Evolutionary conservation across 2,888 invertebrate genomes (phyloP).

Genomic region (Macrosoma leucophasiata): DNA sequence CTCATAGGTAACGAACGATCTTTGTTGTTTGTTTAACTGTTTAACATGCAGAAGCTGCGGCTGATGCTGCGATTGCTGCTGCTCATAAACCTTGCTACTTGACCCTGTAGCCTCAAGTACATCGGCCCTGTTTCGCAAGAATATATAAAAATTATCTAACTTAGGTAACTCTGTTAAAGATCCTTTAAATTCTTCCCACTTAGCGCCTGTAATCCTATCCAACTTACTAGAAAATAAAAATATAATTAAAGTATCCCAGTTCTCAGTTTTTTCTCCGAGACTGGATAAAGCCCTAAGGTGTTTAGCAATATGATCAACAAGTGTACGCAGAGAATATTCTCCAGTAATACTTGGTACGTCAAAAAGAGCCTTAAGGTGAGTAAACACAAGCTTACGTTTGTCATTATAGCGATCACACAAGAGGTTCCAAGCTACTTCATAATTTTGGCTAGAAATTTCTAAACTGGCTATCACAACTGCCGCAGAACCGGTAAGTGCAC

Average conservation of each 20-base stretch:
- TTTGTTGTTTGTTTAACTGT: slow-evolving; percentile 5
- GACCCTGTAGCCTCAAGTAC: slow-evolving; percentile 4
- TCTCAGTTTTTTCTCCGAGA: slow-evolving; percentile 8
- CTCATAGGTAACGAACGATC: slow-evolving; percentile 3
- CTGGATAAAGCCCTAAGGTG: slow-evolving; percentile 7
- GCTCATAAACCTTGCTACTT: background rate
- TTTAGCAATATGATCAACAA: slow-evolving; percentile 10
- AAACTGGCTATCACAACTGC: slow-evolving; percentile 1
- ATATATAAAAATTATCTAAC: slow-evolving; percentile 5
- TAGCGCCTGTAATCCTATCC: background rate
- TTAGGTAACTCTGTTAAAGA: slow-evolving; percentile 2
- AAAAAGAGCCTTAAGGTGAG: slow-evolving; percentile 6
- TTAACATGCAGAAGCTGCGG: slow-evolving; percentile 1
- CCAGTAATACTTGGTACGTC: background rate
- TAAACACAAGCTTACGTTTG: slow-evolving; percentile 5
- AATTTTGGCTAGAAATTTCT: slow-evolving; percentile 9
- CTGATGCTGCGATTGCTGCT: slow-evolving; percentile 5
- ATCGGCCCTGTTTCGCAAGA: slow-evolving; percentile 3
- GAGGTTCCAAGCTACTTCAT: slow-evolving; percentile 8
- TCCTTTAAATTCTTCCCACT: slow-evolving; percentile 4
- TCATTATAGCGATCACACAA: slow-evolving; percentile 11
- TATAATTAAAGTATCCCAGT: slow-evolving; percentile 6
- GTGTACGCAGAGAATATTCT: slow-evolving; percentile 1
- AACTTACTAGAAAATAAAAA: slow-evolving; percentile 6
- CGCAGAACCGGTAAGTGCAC: slow-evolving; percentile 6